These are phyloP conservation scores for Leptura quadrifasciata DNA, from an alignment of 2,888 invertebrate species.

Conservation along the genomic window DNA sequence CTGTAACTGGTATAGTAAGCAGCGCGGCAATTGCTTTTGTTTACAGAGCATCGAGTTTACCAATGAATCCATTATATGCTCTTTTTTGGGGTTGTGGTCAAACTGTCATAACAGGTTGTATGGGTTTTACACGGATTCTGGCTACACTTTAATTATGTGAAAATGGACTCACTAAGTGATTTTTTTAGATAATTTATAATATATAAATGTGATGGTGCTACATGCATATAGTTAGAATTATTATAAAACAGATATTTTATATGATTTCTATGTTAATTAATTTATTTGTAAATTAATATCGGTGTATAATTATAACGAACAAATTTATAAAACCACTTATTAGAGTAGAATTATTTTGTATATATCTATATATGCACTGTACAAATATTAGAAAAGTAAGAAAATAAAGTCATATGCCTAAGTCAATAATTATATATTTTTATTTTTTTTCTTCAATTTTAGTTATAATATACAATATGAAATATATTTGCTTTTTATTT, in stretches of 20 bases:
- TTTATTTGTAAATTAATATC: conserved; percentile 53
- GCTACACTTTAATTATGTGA: conserved; percentile 78
- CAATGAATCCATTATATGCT: conserved; percentile 94
- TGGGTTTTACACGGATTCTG: conserved; percentile 94
- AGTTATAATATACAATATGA: not conserved
- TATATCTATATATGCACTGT: conserved; percentile 68
- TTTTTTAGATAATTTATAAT: conserved; percentile 54
- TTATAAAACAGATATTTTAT: conserved; percentile 59
- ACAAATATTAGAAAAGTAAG: conserved; percentile 62
- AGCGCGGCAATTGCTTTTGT: conserved; percentile 96
- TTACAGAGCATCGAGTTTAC: conserved; percentile 90
- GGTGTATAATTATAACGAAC: conserved; percentile 53
- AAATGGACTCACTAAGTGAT: conserved; percentile 47
- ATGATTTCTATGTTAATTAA: conserved; percentile 58
- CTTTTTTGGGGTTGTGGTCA: conserved; percentile 97
- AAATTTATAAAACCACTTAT: conserved; percentile 59
- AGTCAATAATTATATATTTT: conserved; percentile 51
- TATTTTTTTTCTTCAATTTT: conserved; percentile 33
- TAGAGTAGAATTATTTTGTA: conserved; percentile 67
- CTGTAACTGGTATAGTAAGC: conserved; percentile 90
- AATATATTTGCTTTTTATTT: not conserved
- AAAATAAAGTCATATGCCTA: conserved; percentile 57
- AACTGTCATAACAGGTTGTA: conserved; percentile 90
- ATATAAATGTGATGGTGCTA: conserved; percentile 72
- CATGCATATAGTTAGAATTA: conserved; percentile 62